A percentile compares a stretch with the other conserved stretches of the same genome.
Evolutionary conservation across 2,113 vertebrate genomes (phyloP).

Genomic region (Solea solea): DNA sequence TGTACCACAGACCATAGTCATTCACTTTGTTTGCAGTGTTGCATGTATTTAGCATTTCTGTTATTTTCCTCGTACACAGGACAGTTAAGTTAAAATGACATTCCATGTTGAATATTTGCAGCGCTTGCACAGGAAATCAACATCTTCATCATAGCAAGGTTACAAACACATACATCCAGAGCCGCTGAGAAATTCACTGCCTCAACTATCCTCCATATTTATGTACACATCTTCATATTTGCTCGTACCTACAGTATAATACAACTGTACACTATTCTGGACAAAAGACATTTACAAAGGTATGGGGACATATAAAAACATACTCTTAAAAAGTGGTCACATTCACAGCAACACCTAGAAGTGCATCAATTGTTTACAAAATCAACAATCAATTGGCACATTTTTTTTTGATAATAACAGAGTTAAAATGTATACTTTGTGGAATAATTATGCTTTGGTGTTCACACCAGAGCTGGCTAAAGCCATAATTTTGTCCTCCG

Average conservation of each 20-base stretch:
- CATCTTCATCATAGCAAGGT: slow-evolving; percentile 14
- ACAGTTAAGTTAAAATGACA: slow-evolving; percentile 8
- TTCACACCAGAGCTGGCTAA: slow-evolving; percentile 95
- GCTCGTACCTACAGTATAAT: slow-evolving; percentile 36
- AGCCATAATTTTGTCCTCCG: slow-evolving; percentile 97
- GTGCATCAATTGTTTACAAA: slow-evolving; percentile 44
- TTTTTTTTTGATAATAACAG: slow-evolving; percentile 13
- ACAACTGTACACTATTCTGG: slow-evolving; percentile 33
- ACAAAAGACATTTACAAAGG: slow-evolving; percentile 64
- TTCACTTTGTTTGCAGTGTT: background rate
- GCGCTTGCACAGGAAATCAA: background rate
- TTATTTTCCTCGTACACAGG: background rate
- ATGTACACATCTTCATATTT: slow-evolving; percentile 4
- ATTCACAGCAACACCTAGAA: slow-evolving; percentile 27
- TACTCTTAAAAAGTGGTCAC: slow-evolving; percentile 59
- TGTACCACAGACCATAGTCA: too few relatives aligned
- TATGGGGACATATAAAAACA: slow-evolving; percentile 50
- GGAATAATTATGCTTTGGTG: slow-evolving; percentile 77
- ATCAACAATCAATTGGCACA: slow-evolving; percentile 47
- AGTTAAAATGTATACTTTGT: slow-evolving; percentile 8
- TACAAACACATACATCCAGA: slow-evolving; percentile 1
- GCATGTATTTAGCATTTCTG: background rate
- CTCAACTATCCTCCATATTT: slow-evolving; percentile 30
- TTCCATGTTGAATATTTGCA: slow-evolving; percentile 9
- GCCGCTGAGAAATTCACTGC: slow-evolving; percentile 14